Conservation (phyloP, 2,888 invertebrate genomes). For the Eristalis arbustorum region DNA sequence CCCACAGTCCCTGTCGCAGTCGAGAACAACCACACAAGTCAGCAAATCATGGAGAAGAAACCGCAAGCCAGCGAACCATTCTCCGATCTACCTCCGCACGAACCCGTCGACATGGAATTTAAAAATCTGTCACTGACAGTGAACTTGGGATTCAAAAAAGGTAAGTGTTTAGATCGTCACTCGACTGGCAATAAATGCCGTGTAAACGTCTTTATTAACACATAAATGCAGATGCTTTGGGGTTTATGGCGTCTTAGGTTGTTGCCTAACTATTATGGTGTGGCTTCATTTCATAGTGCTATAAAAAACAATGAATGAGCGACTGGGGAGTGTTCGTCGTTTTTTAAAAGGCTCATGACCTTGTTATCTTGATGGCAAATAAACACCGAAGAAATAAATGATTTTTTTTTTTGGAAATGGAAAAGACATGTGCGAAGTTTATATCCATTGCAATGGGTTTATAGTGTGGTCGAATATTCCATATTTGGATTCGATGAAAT, state of each 20-base stretch:
- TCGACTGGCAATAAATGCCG: slow-evolving; percentile 11
- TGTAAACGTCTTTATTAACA: not conserved
- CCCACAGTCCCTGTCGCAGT: not conserved
- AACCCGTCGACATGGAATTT: slow-evolving; percentile 87
- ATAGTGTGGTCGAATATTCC: too few relatives aligned
- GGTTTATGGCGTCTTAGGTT: not conserved
- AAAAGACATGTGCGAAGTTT: too few relatives aligned
- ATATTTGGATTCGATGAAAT: too few relatives aligned
- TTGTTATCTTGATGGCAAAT: not conserved
- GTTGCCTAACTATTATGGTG: not conserved
- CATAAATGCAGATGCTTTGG: not conserved
- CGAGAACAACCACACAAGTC: not conserved
- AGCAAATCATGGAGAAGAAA: not conserved
- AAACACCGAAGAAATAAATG: not conserved
- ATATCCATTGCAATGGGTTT: too few relatives aligned
- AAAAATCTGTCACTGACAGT: slow-evolving; percentile 88
- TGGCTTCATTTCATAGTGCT: not conserved
- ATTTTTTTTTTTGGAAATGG: not conserved
- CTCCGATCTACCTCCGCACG: slow-evolving; percentile 79
- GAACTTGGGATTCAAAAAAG: slow-evolving; percentile 86
- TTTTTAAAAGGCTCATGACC: not conserved
- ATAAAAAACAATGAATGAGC: not conserved
- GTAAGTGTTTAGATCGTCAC: slow-evolving; percentile 81
- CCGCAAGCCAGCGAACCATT: slow-evolving; percentile 71
- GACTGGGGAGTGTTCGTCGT: not conserved